phyloP scores from a whole-genome alignment of 2,797 vertebrate genomes.

The Nyctalus aviator region DNA sequence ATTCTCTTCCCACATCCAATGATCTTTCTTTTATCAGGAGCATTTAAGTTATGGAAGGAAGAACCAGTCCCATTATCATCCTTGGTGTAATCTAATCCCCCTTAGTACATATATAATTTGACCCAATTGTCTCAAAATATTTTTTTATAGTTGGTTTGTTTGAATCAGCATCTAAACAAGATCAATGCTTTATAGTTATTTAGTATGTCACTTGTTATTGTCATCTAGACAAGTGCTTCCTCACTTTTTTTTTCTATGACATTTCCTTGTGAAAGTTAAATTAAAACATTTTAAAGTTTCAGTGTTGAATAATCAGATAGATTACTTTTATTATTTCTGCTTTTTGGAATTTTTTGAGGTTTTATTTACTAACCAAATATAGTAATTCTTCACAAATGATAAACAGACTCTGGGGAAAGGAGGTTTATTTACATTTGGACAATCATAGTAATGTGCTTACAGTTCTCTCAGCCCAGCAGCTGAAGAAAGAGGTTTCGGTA shows the following conservation, averaged over 20 bases:
- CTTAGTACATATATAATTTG: not conserved
- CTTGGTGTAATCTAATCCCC: not conserved
- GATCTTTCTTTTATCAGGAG: not conserved
- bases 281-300: not conserved
- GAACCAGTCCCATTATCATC: not conserved
- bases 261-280: not conserved
- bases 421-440: not conserved
- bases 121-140: not conserved
- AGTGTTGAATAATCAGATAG: not conserved
- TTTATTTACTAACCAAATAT: not conserved
- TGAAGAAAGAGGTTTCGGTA: not conserved
- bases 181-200: not conserved
- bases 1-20: not conserved
- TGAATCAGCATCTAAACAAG: constrained; percentile 24
- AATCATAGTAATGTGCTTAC: not conserved
- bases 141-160: not conserved
- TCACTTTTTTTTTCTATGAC: not conserved
- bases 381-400: not conserved
- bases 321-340: not conserved
- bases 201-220: not conserved
- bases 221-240: not conserved
- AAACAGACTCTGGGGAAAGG: not conserved
- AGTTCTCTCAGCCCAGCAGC: not conserved
- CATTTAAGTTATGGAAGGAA: not conserved
- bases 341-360: not conserved